A percentile compares a stretch with the other conserved stretches of the same genome.
These are phyloP conservation scores for Pseudochirops cupreus DNA, from an alignment of 2,797 vertebrate genomes.

Conservation along the genomic window DNA sequence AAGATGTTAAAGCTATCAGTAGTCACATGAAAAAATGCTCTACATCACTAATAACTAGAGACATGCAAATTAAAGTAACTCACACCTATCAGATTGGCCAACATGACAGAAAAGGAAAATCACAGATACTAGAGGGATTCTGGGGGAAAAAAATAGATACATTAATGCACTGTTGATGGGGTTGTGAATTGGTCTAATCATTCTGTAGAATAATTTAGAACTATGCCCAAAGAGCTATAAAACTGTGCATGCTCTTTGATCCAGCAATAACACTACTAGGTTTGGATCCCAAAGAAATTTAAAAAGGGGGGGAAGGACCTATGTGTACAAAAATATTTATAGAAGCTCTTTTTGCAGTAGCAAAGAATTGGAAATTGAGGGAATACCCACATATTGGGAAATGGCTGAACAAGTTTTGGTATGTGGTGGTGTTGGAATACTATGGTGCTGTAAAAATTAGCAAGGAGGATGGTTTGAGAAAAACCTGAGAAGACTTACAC, in stretches of 20 bases:
- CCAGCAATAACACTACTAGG: background rate
- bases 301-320: background rate
- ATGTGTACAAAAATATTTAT: background rate
- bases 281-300: background rate
- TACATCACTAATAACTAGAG: background rate
- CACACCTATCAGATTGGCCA: background rate
- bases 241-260: background rate
- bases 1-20: background rate
- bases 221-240: background rate
- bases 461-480: background rate
- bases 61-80: background rate
- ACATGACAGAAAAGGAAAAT: background rate
- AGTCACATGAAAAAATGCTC: background rate
- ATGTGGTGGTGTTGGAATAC: background rate
- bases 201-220: background rate
- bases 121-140: background rate
- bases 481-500: background rate
- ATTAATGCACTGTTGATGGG: background rate
- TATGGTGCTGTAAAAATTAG: background rate
- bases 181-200: background rate
- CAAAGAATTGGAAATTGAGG: background rate
- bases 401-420: background rate
- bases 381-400: background rate
- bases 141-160: background rate
- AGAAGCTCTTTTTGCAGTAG: background rate